phyloP scores from a whole-genome alignment of 2,888 invertebrate genomes.

The Drosophila paranaensis region DNA sequence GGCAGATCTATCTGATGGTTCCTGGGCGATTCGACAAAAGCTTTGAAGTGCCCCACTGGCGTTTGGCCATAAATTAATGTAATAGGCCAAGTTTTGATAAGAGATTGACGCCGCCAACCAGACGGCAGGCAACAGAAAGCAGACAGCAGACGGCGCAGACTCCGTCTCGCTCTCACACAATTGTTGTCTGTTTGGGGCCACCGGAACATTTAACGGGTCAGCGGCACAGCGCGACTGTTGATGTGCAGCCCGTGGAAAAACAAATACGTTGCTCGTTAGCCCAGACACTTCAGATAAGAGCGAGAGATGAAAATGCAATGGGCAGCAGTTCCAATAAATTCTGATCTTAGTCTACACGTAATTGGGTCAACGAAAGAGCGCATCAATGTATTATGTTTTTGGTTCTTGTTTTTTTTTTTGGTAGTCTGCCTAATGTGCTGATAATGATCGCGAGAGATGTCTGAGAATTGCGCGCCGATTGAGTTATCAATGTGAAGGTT shows the following conservation, averaged over 20 bases:
- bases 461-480: slow-evolving; percentile 35
- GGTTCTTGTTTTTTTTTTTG: background rate
- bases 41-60: slow-evolving; percentile 59
- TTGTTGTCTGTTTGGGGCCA: slow-evolving; percentile 49
- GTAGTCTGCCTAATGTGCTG: slow-evolving; percentile 32
- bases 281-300: slow-evolving; percentile 72
- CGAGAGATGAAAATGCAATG: slow-evolving; percentile 47
- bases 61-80: slow-evolving; percentile 75
- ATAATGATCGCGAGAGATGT: slow-evolving; percentile 32
- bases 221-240: slow-evolving; percentile 48
- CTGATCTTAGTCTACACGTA: slow-evolving; percentile 28
- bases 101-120: slow-evolving; percentile 69
- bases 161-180: background rate
- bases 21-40: slow-evolving; percentile 33
- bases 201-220: slow-evolving; percentile 79
- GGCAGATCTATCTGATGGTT: slow-evolving; percentile 65
- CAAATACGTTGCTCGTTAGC: slow-evolving; percentile 75
- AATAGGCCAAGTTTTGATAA: slow-evolving; percentile 78
- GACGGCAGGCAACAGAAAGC: slow-evolving; percentile 24
- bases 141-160: background rate
- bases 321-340: slow-evolving; percentile 62
- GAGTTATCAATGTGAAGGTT: slow-evolving; percentile 30
- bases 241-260: slow-evolving; percentile 58
- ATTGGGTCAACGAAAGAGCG: slow-evolving; percentile 46
- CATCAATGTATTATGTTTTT: slow-evolving; percentile 23